Evolutionary conservation across 1,140 invertebrate genomes (phyloP), one percentile per base, ranked within the genome.

Genomic region (Drosophila rhopaloa): DNA sequence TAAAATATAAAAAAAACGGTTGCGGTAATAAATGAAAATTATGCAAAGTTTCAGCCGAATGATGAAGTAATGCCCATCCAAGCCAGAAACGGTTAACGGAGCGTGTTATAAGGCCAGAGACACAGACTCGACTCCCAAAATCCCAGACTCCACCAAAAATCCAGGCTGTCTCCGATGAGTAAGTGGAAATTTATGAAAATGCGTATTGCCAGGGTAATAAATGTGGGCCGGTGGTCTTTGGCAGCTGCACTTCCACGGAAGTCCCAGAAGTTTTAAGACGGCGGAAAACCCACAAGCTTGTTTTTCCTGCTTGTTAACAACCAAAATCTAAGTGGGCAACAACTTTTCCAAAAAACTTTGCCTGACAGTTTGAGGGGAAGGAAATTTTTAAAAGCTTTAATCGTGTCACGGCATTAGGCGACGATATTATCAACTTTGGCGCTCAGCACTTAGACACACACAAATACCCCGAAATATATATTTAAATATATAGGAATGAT

Each of bases 181-280:
- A 83, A 86, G 83, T 88, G 79, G 83, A 86, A 88, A 86, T 86
- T 86, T 86, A 86, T 86, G 83, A 86, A 86, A 85, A 85, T 81
- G 81, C 63, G 59, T 66, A 82, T 70, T 63, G 62, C 79, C 68
- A 50, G 74, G 59, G 71, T 88, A 76, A 76, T 60, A 81, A 78
- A 75, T 68, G 68, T 82, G 55, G 51, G 61, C 40, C 71, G 46
- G 58, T 62, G 48, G 51, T 19, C 43, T 13, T 24, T 46, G 41
- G 24, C 81, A 84, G 73, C 77, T 84, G 81, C 71, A 67, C 59
- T 76, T 65, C 77, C 73, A 58, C 13, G 44, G 29, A 66, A 74
- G 46, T 78, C 68, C 44, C 74, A 56, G 50, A 81, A 83, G 70
- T 84, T 63, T 83, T 81, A 74, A 76, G 73, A 56, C 81, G 47